Conservation (phyloP, 2,888 invertebrate genomes). For the Idaea straminata region DNA sequence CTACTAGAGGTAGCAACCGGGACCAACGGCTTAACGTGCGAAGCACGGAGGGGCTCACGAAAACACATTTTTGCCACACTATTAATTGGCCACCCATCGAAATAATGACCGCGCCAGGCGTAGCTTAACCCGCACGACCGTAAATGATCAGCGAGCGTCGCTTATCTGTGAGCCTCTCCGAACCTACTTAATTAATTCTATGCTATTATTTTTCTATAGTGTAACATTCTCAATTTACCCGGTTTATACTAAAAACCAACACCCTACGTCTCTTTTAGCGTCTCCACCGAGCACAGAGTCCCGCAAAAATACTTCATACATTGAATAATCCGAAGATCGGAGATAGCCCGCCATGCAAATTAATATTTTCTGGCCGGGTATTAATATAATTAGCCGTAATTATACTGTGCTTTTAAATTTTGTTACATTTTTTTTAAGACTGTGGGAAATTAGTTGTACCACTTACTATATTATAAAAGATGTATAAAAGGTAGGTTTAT, state of each 20-base stretch:
- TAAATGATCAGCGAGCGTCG: too few species aligned
- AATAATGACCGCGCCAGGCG: too few species aligned
- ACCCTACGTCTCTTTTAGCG: conserved; percentile 37
- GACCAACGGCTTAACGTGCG: too few species aligned
- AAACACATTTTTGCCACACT: too few species aligned
- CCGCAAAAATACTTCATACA: conserved; percentile 53
- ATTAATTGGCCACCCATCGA: too few species aligned
- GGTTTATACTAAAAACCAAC: conserved; percentile 28
- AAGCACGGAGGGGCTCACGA: too few species aligned
- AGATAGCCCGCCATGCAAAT: conserved; percentile 59
- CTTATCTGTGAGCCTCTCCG: too few species aligned
- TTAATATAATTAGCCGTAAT: conserved; percentile 65
- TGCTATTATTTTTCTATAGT: neutral
- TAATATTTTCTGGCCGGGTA: conserved; percentile 60
- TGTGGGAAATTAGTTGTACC: conserved; percentile 34
- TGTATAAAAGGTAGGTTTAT: conserved; percentile 11
- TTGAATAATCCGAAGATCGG: conserved; percentile 61
- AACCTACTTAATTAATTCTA: too few species aligned
- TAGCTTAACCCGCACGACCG: too few species aligned
- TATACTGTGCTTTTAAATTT: conserved; percentile 36
- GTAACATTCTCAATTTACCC: conserved; percentile 10
- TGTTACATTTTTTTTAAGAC: conserved; percentile 26
- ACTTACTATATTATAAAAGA: conserved; percentile 36
- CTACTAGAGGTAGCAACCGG: too few species aligned
- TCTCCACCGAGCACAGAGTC: conserved; percentile 32